A percentile compares a stretch with the other conserved stretches of the same genome.
Evolutionary conservation across 2,797 vertebrate genomes (phyloP).

Genomic region (Catamblyrhynchus diadema): DNA sequence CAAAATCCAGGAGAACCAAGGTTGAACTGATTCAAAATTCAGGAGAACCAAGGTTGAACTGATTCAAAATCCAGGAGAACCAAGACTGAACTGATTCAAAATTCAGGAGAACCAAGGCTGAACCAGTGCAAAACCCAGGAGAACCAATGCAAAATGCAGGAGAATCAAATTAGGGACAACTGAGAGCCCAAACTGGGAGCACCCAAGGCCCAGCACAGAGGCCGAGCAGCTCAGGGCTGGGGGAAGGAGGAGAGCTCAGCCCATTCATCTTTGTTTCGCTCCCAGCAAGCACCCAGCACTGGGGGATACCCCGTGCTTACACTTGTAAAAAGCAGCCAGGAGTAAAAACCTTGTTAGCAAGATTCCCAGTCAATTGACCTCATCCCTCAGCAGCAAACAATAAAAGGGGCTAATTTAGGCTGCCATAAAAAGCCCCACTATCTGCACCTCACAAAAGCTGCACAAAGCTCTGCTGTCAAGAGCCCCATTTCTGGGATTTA

Average conservation of each 20-base stretch:
- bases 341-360: constrained; percentile 42
- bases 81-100: background rate
- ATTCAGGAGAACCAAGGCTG: too few relatives aligned
- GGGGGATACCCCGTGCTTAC: background rate
- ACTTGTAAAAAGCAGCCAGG: background rate
- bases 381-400: constrained; percentile 38
- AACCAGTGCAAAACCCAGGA: too few relatives aligned
- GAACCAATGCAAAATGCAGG: background rate
- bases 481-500: constrained; percentile 50
- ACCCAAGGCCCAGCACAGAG: background rate
- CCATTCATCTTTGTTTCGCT: constrained; percentile 21
- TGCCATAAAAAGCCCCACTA: background rate
- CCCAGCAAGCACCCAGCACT: background rate
- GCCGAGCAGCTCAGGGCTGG: background rate
- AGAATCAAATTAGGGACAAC: fast-evolving
- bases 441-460: constrained; percentile 35
- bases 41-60: background rate
- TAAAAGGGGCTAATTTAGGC: constrained; percentile 48
- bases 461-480: constrained; percentile 59
- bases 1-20: background rate
- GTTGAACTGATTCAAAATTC: background rate
- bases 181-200: background rate
- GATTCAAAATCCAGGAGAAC: background rate
- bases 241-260: background rate
- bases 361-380: constrained; percentile 48